Evolutionary conservation across 2,113 vertebrate genomes (phyloP).

Genomic region (Psammodynastes pulverulentus): DNA sequence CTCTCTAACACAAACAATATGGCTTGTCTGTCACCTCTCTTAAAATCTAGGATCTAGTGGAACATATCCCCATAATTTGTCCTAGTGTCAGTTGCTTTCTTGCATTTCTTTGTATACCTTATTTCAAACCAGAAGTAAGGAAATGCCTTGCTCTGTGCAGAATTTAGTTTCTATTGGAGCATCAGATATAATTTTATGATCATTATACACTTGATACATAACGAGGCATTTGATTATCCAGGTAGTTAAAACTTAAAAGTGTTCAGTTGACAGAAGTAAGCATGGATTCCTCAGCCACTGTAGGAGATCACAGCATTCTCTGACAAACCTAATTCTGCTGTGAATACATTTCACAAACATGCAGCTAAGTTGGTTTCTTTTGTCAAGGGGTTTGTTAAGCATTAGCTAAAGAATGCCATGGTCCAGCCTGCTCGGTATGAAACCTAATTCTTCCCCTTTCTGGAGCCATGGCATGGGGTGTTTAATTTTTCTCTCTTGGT

Average conservation of each 20-base stretch:
- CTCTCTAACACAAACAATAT: not conserved
- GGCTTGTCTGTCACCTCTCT: not conserved
- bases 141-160: not conserved
- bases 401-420: constrained; percentile 84
- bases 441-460: constrained; percentile 83
- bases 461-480: constrained; percentile 84
- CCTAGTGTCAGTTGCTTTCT: not conserved
- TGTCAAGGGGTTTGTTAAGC: constrained; percentile 83
- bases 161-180: not conserved
- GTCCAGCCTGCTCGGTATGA: constrained; percentile 81
- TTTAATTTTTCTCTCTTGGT: constrained; percentile 83
- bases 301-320: constrained; percentile 54
- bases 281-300: constrained; percentile 47
- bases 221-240: constrained; percentile 10
- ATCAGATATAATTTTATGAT: not conserved
- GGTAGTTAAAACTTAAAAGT: constrained; percentile 45
- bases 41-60: not conserved
- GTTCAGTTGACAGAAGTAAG: constrained; percentile 68
- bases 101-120: not conserved
- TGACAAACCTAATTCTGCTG: constrained; percentile 78
- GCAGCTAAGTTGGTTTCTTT: constrained; percentile 77
- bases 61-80: not conserved
- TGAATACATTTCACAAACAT: constrained; percentile 81
- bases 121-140: not conserved
- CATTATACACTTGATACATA: not conserved